These are phyloP conservation scores for Heliocidaris erythrogramma DNA, from an alignment of 35 echinoderm and acorn worm genomes.

Conservation along the genomic window DNA sequence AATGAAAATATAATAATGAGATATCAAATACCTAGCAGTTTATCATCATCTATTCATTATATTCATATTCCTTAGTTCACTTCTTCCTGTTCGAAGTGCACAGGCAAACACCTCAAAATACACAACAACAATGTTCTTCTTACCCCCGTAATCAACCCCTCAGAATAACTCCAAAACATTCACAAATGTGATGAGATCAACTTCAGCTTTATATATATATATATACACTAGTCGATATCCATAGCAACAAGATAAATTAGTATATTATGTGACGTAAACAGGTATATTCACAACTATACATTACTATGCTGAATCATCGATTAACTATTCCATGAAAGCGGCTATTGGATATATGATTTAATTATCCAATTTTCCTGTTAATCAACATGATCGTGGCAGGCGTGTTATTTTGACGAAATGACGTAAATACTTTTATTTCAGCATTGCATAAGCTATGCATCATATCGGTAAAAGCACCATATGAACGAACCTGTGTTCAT, in stretches of 20 bases:
- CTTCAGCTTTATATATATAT: no score
- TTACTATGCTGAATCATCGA: background rate
- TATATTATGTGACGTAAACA: background rate
- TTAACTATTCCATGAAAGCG: background rate
- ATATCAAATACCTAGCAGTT: no score
- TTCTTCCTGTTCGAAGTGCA: no score
- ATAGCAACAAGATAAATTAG: background rate
- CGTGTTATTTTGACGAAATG: background rate
- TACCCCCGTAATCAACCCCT: no score
- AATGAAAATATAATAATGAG: no score
- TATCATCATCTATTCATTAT: no score
- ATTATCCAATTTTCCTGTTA: background rate
- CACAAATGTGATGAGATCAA: no score
- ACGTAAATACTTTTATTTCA: background rate
- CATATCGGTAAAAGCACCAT: background rate
- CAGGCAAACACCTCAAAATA: no score
- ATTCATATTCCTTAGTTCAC: no score
- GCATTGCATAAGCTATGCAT: background rate
- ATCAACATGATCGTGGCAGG: background rate
- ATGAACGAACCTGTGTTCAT: background rate
- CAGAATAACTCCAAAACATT: no score
- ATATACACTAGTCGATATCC: no score
- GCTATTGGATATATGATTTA: background rate
- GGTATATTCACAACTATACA: background rate
- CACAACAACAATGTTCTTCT: no score